Percentiles rank a stretch among this genome's conserved stretches.
Conservation (phyloP, 2,113 vertebrate genomes). For the Scalopus aquaticus region DNA sequence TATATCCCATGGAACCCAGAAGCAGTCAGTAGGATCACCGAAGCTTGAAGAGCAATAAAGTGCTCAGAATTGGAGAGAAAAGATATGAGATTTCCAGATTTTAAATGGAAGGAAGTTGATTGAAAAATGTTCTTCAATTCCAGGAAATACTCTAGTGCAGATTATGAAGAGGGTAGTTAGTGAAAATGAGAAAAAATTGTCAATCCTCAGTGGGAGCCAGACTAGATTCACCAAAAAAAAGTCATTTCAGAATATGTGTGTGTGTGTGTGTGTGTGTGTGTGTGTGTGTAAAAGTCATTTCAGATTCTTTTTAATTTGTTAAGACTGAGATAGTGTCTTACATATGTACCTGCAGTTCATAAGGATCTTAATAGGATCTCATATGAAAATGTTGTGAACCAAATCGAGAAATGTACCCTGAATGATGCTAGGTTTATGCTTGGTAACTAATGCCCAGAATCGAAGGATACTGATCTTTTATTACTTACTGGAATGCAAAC, state of each 20-base stretch:
- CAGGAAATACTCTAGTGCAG: not conserved
- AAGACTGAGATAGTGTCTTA: not conserved
- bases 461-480: not conserved
- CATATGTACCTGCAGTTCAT: not conserved
- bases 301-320: conserved; percentile 25
- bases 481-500: not conserved
- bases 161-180: not conserved
- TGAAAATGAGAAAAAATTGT: conserved; percentile 11
- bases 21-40: not conserved
- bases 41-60: not conserved
- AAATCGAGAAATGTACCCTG: not conserved
- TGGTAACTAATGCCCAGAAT: not conserved
- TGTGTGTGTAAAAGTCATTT: conserved; percentile 15
- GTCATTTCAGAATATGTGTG: no score
- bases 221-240: not conserved
- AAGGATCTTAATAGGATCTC: not conserved
- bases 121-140: not conserved
- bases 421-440: not conserved
- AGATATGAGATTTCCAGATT: not conserved
- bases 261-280: no score
- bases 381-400: not conserved
- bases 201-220: not conserved
- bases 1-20: not conserved
- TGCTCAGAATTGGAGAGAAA: not conserved
- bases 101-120: not conserved